Evolutionary conservation across 2,888 invertebrate species (phyloP).

Genomic region (Eupithecia centaureata): DNA sequence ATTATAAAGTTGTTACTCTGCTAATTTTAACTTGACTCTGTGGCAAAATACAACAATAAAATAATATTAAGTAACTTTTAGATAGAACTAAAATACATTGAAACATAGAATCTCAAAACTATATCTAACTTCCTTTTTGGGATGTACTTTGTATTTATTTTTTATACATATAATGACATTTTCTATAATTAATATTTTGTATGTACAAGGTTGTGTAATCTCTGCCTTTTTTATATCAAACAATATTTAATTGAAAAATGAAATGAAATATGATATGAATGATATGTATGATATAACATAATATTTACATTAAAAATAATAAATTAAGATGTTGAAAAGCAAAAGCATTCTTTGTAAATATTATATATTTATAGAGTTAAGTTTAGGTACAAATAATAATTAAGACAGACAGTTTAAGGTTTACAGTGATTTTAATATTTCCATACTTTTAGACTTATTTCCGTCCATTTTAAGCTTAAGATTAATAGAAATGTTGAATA

Average conservation of each 20-base stretch:
- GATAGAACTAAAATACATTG: no score
- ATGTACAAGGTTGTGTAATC: not conserved
- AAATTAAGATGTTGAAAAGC: not conserved
- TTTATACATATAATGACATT: not conserved
- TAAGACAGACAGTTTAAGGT: not conserved
- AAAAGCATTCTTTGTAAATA: not conserved
- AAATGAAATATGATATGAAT: no score
- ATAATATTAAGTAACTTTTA: not conserved
- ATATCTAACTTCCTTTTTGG: not conserved
- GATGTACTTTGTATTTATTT: not conserved
- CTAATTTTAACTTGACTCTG: not conserved
- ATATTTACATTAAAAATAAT: not conserved
- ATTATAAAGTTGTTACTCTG: not conserved
- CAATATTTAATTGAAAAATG: not conserved
- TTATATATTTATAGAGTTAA: not conserved
- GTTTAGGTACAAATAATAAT: not conserved
- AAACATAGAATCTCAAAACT: not conserved
- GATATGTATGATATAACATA: not conserved
- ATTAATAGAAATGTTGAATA: constrained; percentile 1
- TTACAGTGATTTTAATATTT: not conserved
- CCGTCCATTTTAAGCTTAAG: constrained; percentile 4
- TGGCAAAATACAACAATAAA: not conserved
- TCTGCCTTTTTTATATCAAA: constrained; percentile 3
- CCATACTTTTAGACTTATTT: not conserved
- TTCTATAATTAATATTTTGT: not conserved